Percentiles rank a stretch among this genome's conserved stretches.
Evolutionary conservation across 1,140 invertebrate genomes (phyloP).

Genomic region (Ganaspis sp.): DNA sequence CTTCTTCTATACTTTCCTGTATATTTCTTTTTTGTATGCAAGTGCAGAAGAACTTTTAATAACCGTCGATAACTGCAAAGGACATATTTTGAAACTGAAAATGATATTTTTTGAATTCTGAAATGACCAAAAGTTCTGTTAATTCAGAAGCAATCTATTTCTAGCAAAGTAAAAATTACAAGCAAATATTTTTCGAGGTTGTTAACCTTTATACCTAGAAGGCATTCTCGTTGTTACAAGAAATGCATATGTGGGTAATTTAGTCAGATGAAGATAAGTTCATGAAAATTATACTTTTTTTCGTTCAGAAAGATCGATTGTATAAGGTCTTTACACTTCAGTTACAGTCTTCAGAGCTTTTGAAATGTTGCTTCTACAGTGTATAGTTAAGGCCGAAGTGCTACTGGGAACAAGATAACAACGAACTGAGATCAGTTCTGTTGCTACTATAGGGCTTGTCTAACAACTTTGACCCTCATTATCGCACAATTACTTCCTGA

Average conservation of each 20-base stretch:
- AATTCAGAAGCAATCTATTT: too few species aligned
- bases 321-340: not conserved
- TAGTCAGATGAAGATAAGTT: not conserved
- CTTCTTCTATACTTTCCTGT: too few species aligned
- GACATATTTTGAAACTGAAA: too few species aligned
- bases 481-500: conserved; percentile 45
- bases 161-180: too few species aligned
- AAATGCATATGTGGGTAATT: not conserved
- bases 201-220: not conserved
- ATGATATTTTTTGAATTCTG: too few species aligned
- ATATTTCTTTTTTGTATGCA: too few species aligned
- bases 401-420: conserved; percentile 21
- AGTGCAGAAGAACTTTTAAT: too few species aligned
- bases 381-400: not conserved
- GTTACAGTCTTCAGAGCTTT: not conserved
- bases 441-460: conserved; percentile 34
- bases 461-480: conserved; percentile 49
- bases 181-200: too few species aligned
- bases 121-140: too few species aligned
- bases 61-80: too few species aligned
- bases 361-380: not conserved
- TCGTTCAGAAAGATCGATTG: not conserved
- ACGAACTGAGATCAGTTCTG: not conserved
- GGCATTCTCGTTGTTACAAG: not conserved
- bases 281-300: conserved; percentile 28